Conservation (phyloP, 1,140 invertebrate genomes). For the Drosophila fuyamai region DNA sequence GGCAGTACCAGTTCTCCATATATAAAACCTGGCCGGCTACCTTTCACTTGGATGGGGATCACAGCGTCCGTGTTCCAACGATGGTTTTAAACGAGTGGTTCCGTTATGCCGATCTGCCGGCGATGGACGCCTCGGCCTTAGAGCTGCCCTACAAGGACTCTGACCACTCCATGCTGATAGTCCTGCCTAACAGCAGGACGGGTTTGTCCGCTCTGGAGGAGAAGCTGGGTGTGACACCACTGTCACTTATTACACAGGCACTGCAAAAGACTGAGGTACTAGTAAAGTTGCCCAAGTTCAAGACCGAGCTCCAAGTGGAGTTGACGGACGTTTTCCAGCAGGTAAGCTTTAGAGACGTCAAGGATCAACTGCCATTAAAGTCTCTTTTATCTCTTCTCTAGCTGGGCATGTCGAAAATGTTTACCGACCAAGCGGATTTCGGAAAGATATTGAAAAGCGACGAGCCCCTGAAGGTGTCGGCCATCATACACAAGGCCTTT, state of each 20-base stretch:
- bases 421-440: constrained; percentile 87
- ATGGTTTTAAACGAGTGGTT: constrained; percentile 85
- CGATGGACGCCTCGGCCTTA: constrained; percentile 65
- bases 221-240: constrained; percentile 82
- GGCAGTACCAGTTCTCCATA: constrained; percentile 61
- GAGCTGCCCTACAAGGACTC: constrained; percentile 84
- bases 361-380: neutral
- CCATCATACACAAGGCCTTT: constrained; percentile 87
- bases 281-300: constrained; percentile 88
- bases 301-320: constrained; percentile 86
- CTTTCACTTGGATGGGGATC: constrained; percentile 59
- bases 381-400: constrained; percentile 47
- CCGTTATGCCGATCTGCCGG: constrained; percentile 55
- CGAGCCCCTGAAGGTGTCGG: constrained; percentile 85
- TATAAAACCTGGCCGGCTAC: constrained; percentile 42
- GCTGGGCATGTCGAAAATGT: constrained; percentile 87
- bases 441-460: constrained; percentile 86
- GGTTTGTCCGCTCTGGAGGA: constrained; percentile 85
- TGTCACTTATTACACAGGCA: constrained; percentile 68
- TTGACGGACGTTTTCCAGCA: constrained; percentile 85
- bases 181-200: constrained; percentile 86
- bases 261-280: constrained; percentile 81
- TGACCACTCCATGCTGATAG: constrained; percentile 86
- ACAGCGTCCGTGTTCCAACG: constrained; percentile 84
- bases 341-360: constrained; percentile 69